Evolutionary conservation across 2,888 invertebrate species (phyloP).

Genomic region (Apamea crenata): DNA sequence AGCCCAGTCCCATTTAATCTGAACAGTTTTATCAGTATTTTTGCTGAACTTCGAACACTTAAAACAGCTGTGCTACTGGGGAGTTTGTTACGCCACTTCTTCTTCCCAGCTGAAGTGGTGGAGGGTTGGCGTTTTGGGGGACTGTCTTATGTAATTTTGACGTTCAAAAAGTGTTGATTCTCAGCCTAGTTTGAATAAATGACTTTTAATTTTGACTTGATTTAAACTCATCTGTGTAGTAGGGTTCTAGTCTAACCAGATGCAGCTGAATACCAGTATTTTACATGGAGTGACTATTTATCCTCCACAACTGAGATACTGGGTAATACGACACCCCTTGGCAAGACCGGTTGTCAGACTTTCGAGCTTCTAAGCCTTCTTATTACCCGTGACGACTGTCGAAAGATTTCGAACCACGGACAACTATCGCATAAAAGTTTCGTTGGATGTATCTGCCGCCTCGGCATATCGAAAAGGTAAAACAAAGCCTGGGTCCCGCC

Average conservation of each 20-base stretch:
- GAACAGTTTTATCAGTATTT: background rate
- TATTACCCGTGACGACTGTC: background rate
- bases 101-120: too few relatives aligned
- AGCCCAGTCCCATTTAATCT: background rate
- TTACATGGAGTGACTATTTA: background rate
- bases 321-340: background rate
- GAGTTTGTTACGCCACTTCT: too few relatives aligned
- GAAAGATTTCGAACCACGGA: background rate
- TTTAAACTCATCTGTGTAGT: background rate
- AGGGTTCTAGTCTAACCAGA: background rate
- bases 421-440: background rate
- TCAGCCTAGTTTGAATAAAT: too few relatives aligned
- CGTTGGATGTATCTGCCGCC: too few relatives aligned
- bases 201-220: too few relatives aligned
- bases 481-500: background rate
- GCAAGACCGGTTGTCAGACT: background rate
- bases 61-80: too few relatives aligned
- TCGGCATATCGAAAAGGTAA: background rate
- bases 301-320: background rate
- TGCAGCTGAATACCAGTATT: background rate
- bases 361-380: background rate
- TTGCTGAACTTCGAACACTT: background rate
- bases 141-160: too few relatives aligned
- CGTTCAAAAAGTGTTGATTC: too few relatives aligned
- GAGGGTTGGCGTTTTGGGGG: too few relatives aligned